Evolutionary conservation across 2,797 vertebrate species (phyloP).

Genomic region (Cryptoprocta ferox): DNA sequence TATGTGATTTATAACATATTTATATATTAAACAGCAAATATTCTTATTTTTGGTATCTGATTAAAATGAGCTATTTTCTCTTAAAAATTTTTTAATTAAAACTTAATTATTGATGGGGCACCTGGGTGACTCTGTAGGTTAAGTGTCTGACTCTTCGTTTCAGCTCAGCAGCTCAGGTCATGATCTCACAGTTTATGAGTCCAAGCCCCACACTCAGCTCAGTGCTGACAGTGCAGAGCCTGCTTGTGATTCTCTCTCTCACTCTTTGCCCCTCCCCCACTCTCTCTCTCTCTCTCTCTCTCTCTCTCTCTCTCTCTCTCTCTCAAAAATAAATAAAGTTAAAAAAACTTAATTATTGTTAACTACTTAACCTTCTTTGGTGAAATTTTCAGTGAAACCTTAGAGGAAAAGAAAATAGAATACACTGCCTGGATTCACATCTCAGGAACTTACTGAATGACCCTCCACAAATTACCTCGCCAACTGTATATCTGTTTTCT

Average conservation of each 20-base stretch:
- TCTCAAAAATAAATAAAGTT: too few relatives aligned
- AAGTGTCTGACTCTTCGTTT: too few relatives aligned
- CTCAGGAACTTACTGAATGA: background rate
- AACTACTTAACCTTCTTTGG: background rate
- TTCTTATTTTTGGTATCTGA: background rate
- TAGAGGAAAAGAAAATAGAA: background rate
- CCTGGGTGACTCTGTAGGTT: too few relatives aligned
- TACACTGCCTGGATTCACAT: background rate
- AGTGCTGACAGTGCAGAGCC: too few relatives aligned
- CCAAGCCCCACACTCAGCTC: too few relatives aligned
- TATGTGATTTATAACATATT: background rate
- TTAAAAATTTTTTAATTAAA: background rate
- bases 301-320: too few relatives aligned
- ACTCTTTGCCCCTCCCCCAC: too few relatives aligned
- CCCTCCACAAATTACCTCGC: background rate
- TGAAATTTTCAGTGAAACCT: background rate
- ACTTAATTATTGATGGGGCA: background rate
- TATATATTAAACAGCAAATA: background rate
- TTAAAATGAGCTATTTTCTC: background rate
- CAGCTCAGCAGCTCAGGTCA: too few relatives aligned
- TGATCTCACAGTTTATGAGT: too few relatives aligned
- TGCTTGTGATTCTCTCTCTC: too few relatives aligned
- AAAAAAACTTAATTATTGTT: background rate
- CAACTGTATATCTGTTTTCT: background rate
- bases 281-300: too few relatives aligned